Evolutionary conservation across 2,888 invertebrate genomes (phyloP), one percentile per base, ranked within the genome.

Genomic region (Diarsia dahlii): DNA sequence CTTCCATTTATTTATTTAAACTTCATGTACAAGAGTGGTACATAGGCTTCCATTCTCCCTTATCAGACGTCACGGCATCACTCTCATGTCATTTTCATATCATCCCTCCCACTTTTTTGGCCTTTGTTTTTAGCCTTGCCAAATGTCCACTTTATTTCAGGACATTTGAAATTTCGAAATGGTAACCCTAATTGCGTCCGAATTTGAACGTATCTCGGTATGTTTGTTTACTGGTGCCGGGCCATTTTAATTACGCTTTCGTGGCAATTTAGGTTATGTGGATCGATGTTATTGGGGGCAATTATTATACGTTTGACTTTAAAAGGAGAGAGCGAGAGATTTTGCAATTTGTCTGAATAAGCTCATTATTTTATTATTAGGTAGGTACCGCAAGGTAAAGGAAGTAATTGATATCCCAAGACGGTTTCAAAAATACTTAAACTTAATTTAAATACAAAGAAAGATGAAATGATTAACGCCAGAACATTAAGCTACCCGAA

Each of bases 171-270:
- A 45, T 63, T 63, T 9, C 46, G 45, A 45, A 45, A 63, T 63
- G 45, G 63, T 45, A 0, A 63, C 63, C 63, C 63, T 63, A 45
- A 88, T 87, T 82, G 80, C 76, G 78, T 82, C 70, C 70, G 76
- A 77, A 67, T 74, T 62, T 65, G 45, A 81, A 73, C 85, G 58
- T 73, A 70, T 76, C 52, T 72, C 50, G 71, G 62, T 76, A 46
- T 74, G 62, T 77, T 71, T 85, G 73, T 58, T 74, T 65, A 64
- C 71, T 71, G 71, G 20, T 63, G 73, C 64, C 66, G 45, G 78
- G 82, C 78, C 82, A 78, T 78, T 84, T 82, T 78, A 84, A 82
- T 84, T 78, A 85, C 56, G 65, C 52, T 73, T 76, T 60, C 71
- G n/a, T 71, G 13, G 63, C 18, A 50, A 72, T 72, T 74, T 52